Evolutionary conservation across 1,140 invertebrate species (phyloP).

Genomic region (Leptopilina clavipes): DNA sequence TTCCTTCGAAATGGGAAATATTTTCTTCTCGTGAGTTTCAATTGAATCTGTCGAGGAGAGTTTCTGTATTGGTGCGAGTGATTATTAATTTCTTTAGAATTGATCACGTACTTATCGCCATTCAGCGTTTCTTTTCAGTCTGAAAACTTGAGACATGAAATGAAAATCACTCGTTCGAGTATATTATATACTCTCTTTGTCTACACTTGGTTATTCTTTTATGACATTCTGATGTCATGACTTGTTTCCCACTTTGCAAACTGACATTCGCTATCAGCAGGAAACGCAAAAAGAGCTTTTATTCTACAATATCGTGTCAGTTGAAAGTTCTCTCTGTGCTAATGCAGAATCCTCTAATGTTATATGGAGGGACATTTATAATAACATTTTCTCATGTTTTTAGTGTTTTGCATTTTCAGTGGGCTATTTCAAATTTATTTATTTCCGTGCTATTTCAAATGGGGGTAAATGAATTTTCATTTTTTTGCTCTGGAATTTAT

Average conservation of each 20-base stretch:
- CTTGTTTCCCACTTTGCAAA: slow-evolving; percentile 57
- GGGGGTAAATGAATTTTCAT: neutral
- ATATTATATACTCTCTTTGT: neutral
- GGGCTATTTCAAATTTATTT: too few species aligned
- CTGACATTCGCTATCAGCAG: slow-evolving; percentile 64
- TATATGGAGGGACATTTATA: too few species aligned
- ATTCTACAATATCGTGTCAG: slow-evolving; percentile 43
- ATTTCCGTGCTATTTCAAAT: neutral
- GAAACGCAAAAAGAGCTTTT: slow-evolving; percentile 58
- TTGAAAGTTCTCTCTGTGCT: slow-evolving; percentile 34
- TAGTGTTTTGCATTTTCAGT: too few species aligned
- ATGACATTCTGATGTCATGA: slow-evolving; percentile 47
- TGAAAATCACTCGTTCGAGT: slow-evolving; percentile 1
- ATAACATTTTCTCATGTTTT: too few species aligned
- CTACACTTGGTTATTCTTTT: neutral
- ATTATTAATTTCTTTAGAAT: neutral
- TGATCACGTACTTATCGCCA: slow-evolving; percentile 8
- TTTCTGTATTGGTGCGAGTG: too few species aligned
- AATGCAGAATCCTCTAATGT: too few species aligned
- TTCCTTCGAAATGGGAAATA: too few species aligned
- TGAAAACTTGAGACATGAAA: too few species aligned
- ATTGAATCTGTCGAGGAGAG: too few species aligned
- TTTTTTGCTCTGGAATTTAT: too few species aligned
- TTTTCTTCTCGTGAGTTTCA: too few species aligned
- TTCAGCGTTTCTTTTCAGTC: slow-evolving; percentile 7